A percentile compares a stretch with the other conserved stretches of the same genome.
Evolutionary conservation across 2,797 vertebrate genomes (phyloP).

Genomic region (Rhynchotus rufescens): DNA sequence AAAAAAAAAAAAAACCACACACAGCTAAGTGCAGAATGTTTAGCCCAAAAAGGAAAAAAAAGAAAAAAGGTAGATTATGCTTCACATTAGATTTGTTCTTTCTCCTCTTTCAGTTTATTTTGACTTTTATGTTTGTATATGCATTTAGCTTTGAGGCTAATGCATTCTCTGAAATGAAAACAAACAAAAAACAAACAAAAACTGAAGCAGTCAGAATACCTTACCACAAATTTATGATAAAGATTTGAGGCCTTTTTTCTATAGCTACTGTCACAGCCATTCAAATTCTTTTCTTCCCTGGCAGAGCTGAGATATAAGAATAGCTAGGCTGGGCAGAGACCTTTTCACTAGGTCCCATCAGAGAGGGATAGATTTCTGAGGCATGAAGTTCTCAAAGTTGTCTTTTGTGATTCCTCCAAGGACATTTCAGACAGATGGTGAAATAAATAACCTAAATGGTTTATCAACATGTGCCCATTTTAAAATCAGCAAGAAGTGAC

Average conservation of each 20-base stretch:
- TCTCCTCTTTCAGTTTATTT: slow-evolving; percentile 1
- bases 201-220: background rate
- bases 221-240: background rate
- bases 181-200: too few species aligned
- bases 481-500: background rate
- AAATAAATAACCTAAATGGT: background rate
- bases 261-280: background rate
- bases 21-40: background rate
- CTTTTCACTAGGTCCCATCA: background rate
- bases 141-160: background rate
- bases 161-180: background rate
- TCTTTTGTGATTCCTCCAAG: background rate
- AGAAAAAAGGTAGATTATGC: background rate
- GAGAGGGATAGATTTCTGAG: background rate
- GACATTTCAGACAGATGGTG: background rate
- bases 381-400: background rate
- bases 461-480: background rate
- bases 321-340: background rate
- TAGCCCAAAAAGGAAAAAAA: background rate
- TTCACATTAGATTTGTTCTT: background rate
- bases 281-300: background rate
- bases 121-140: background rate
- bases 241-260: background rate
- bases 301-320: background rate
- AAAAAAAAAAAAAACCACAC: background rate